Percentiles rank a stretch among this genome's conserved stretches.
These are phyloP conservation scores for Antechinus flavipes DNA, from an alignment of 2,113 vertebrate genomes.

Conservation along the genomic window DNA sequence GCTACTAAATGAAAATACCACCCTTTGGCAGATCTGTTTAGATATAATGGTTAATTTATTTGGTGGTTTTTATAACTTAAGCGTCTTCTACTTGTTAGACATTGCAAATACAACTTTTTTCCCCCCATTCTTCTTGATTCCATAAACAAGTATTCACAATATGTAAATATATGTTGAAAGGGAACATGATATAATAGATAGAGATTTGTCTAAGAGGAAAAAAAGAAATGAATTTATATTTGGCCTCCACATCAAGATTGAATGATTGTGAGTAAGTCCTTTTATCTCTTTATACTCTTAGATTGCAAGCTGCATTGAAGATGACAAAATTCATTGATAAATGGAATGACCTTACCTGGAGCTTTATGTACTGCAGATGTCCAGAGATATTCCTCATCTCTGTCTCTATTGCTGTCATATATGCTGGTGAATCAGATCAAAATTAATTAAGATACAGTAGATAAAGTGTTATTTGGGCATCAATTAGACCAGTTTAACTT, in stretches of 20 bases:
- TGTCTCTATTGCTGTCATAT: not conserved
- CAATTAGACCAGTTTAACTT: not conserved
- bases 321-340: not conserved
- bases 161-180: not conserved
- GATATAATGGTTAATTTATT: slow-evolving; percentile 75
- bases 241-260: not conserved
- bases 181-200: not conserved
- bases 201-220: not conserved
- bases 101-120: slow-evolving; percentile 44
- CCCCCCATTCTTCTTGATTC: not conserved
- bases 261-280: not conserved
- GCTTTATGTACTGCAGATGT: not conserved
- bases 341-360: not conserved
- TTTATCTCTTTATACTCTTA: not conserved
- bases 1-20: slow-evolving; percentile 78
- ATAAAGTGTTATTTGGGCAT: not conserved
- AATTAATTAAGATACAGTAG: not conserved
- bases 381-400: not conserved
- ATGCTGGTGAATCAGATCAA: not conserved
- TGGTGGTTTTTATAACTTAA: slow-evolving; percentile 62
- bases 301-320: not conserved
- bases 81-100: slow-evolving; percentile 36
- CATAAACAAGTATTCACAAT: not conserved
- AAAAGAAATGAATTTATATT: not conserved
- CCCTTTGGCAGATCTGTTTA: slow-evolving; percentile 70